A percentile compares a stretch with the other conserved stretches of the same genome.
Evolutionary conservation across 2,888 invertebrate genomes (phyloP).

Genomic region (Laspeyria flexula): DNA sequence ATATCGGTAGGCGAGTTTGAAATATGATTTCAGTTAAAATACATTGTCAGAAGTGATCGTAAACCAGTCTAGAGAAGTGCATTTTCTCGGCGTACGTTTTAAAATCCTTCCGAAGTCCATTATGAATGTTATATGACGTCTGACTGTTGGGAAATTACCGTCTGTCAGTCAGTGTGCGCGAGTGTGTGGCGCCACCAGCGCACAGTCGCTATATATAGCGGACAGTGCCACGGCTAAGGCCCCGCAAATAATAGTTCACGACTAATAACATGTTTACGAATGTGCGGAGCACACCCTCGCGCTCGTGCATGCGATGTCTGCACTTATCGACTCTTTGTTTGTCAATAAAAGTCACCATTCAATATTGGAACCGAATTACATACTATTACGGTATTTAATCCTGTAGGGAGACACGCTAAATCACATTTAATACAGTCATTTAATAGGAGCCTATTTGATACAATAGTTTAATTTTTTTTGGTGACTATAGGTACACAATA

Average conservation of each 20-base stretch:
- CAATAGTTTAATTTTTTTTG: not conserved
- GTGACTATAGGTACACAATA: too few relatives aligned
- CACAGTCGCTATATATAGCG: constrained; percentile 28
- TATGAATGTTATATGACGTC: constrained; percentile 60
- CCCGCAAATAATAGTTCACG: constrained; percentile 27
- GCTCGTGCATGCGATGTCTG: not conserved
- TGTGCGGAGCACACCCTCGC: constrained; percentile 24
- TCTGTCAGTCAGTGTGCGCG: constrained; percentile 39
- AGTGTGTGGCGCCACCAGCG: constrained; percentile 26
- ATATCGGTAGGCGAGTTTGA: not conserved
- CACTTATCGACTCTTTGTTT: constrained; percentile 10
- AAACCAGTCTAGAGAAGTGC: constrained; percentile 42
- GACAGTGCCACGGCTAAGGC: constrained; percentile 20
- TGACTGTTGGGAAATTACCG: constrained; percentile 46
- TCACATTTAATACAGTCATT: not conserved
- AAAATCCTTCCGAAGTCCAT: constrained; percentile 59
- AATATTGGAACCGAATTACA: constrained; percentile 10
- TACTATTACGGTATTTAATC: constrained; percentile 5
- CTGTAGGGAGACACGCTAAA: not conserved
- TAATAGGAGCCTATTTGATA: not conserved
- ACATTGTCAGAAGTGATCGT: constrained; percentile 22
- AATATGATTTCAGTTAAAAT: constrained; percentile 4
- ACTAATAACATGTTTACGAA: constrained; percentile 40
- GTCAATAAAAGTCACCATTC: constrained; percentile 9
- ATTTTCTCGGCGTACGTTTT: constrained; percentile 54